These are phyloP conservation scores for Drosophila sucinea DNA, from an alignment of 1,140 invertebrate species.

Conservation along the genomic window DNA sequence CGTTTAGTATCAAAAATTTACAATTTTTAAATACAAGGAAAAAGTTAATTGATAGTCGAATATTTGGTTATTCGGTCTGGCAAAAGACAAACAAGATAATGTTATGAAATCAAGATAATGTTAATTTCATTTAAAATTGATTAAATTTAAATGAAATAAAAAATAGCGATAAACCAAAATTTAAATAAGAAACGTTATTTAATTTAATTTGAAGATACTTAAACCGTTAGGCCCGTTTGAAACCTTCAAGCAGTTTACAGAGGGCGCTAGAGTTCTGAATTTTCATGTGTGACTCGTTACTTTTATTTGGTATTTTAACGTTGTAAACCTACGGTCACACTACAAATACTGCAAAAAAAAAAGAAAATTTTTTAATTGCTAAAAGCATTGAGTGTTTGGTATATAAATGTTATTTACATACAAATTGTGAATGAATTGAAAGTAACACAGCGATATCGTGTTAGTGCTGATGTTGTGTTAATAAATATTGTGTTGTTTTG, in stretches of 20 bases:
- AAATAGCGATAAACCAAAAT: no score
- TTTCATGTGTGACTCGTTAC: neutral
- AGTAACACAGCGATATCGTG: neutral
- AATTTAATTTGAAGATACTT: no score
- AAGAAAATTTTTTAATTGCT: conserved; percentile 1
- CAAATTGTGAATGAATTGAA: conserved; percentile 1
- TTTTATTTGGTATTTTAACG: neutral
- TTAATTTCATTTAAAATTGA: no score
- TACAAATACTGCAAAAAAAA: conserved; percentile 2
- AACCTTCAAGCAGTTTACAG: neutral
- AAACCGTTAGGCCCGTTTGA: neutral
- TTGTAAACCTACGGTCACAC: neutral
- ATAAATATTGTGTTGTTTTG: neutral
- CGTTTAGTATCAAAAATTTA: no score
- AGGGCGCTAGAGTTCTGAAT: neutral
- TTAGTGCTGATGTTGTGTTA: neutral
- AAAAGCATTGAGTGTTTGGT: conserved; percentile 5
- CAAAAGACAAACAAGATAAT: no score
- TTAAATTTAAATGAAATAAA: no score
- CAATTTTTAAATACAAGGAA: no score
- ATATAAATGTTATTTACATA: conserved; percentile 1
- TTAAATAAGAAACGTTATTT: no score
- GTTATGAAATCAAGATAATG: no score
- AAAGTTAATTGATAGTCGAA: no score
- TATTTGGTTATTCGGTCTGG: no score